phyloP scores from a whole-genome alignment of 2,113 vertebrate genomes.

The Nyctereutes procyonoides region DNA sequence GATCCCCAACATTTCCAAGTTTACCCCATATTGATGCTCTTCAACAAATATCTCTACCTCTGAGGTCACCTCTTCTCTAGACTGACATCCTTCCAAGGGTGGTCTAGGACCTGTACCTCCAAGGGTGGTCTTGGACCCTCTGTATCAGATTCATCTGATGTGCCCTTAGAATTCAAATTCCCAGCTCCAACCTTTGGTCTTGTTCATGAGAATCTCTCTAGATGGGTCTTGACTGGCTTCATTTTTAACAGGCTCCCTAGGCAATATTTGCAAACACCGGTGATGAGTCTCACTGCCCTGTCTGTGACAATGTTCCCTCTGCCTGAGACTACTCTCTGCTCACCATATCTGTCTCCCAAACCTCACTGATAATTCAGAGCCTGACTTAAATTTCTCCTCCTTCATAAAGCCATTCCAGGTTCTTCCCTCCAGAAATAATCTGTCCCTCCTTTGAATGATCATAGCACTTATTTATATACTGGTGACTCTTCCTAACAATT shows the following conservation, averaged over 20 bases:
- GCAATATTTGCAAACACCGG: background rate
- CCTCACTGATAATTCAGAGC: background rate
- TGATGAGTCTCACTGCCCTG: background rate
- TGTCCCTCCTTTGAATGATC: background rate
- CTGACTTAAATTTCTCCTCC: background rate
- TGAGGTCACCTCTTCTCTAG: background rate
- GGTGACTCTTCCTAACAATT: background rate
- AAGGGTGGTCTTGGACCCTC: background rate
- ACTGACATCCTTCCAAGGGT: background rate
- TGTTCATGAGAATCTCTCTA: background rate
- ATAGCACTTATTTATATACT: background rate
- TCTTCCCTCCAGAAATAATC: background rate
- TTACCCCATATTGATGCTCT: background rate
- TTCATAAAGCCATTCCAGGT: slow-evolving; percentile 1
- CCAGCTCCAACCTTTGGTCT: no score
- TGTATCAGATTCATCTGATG: background rate
- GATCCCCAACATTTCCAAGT: background rate
- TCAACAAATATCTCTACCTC: background rate
- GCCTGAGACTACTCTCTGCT: background rate
- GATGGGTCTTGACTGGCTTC: background rate
- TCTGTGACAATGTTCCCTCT: background rate
- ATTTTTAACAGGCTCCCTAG: background rate
- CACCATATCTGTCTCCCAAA: background rate
- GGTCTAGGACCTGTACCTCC: background rate
- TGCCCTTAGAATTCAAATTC: background rate